A percentile compares a stretch with the other conserved stretches of the same genome.
Conservation (phyloP, 1,140 invertebrate genomes). For the Sinonovacula constricta region DNA sequence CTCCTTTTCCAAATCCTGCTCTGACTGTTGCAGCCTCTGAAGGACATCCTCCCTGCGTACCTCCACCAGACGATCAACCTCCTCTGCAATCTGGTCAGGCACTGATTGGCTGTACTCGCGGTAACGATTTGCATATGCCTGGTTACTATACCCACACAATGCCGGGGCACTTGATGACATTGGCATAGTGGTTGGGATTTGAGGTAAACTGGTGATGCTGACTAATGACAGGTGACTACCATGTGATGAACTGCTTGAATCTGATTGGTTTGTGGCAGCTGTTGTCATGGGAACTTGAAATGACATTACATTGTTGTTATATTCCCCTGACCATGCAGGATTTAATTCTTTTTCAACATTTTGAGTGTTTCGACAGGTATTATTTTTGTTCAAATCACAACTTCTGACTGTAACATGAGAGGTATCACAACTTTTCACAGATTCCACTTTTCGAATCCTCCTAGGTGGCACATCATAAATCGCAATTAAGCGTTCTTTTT, state of each 20-base stretch:
- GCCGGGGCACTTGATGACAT: slow-evolving; percentile 62
- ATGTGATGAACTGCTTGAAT: slow-evolving; percentile 41
- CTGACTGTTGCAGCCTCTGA: slow-evolving; percentile 63
- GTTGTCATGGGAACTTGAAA: slow-evolving; percentile 47
- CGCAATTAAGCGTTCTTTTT: slow-evolving; percentile 65
- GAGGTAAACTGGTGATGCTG: slow-evolving; percentile 12
- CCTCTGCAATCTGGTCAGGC: slow-evolving; percentile 55
- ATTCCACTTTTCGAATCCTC: slow-evolving; percentile 59
- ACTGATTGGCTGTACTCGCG: slow-evolving; percentile 46
- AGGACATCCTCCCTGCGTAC: slow-evolving; percentile 57
- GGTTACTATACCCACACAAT: slow-evolving; percentile 54
- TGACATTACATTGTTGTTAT: slow-evolving; percentile 54
- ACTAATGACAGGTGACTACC: slow-evolving; percentile 37
- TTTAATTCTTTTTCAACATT: slow-evolving; percentile 27
- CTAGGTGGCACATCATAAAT: slow-evolving; percentile 74
- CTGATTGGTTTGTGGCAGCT: slow-evolving; percentile 25
- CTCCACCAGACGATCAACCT: slow-evolving; percentile 22
- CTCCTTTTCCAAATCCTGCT: slow-evolving; percentile 68
- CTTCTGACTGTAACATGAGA: slow-evolving; percentile 11
- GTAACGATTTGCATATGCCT: slow-evolving; percentile 18
- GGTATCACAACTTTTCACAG: slow-evolving; percentile 1
- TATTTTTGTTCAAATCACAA: slow-evolving; percentile 41
- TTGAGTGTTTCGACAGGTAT: not conserved
- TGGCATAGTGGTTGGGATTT: slow-evolving; percentile 18
- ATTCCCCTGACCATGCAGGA: slow-evolving; percentile 38